Base-by-base conservation (phyloP, 2,888 invertebrate species). In the Aelia acuminata region DNA sequence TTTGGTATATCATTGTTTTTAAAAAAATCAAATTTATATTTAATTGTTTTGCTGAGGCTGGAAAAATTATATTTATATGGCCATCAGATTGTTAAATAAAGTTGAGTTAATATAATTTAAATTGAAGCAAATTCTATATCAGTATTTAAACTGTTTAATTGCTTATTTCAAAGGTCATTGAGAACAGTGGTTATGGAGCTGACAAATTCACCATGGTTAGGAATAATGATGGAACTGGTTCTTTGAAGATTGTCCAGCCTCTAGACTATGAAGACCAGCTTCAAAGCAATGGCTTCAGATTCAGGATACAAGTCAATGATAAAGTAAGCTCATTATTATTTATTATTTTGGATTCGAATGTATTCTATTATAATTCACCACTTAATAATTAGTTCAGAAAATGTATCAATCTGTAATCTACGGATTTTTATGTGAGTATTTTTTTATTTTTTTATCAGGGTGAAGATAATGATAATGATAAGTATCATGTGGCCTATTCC, bases 131-230 rank as follows among this genome's bases (percentile, higher is more conserved):
- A 57, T 4, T 1, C 0, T 57, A 53, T 53, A 11, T 70, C 31
- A 35, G 8, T 18, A 13, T 13, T 26, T 57, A 35, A n/a, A 35
- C 15, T 31, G 7, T 15, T 2, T 31, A 13, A 57, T 57, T 35
- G 7, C 7, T 70, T 18, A 35, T 70, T 75, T 87, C 87, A 3
- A 49, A 93, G 93, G 96, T 97, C 84, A 96, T 98, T 91, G 98
- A 98, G 93, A 97, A 96, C 93, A 97, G 97, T 92, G 98, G 98
- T 87, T 98, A 97, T 92, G 98, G 98, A 89, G 98, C 98, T 89
- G 98, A 98, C 93, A 98, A 98, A 92, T 98, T 98, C 93, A 98
- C 98, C 49, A 98, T 98, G 98, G 98, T 98, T 88, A 94, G 98
- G 90, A 98, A 98, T 93, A 98, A 97, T 92, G 98, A 98, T 92